Evolutionary conservation across 2,113 vertebrate genomes (phyloP), one percentile per base, ranked within the genome.

Genomic region (Ascaphus truei): DNA sequence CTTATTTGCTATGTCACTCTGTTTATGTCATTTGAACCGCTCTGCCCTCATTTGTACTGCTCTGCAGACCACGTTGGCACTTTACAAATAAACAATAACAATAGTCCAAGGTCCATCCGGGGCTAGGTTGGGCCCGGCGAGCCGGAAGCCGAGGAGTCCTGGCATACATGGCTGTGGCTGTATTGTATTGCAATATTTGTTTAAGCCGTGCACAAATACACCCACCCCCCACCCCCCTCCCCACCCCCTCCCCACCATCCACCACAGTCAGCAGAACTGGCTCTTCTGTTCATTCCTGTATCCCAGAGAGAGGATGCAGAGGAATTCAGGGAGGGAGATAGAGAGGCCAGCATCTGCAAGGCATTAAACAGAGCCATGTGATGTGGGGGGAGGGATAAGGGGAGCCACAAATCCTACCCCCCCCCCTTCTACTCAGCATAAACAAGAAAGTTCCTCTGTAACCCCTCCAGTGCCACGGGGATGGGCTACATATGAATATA

Each of bases 281-380:
- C 27, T 20, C 37, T 25, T 15, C 25, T 39, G 34, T 43, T 39
- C 51, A 57, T 58, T 26, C 56, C 66, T 29, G 56, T 60, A 52
- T 69, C 56, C 56, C 65, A 18, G 63, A 27, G 55, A 60, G 55
- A 26, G 56, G 66, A 69, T 68, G 56, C 45, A 7, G 56, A 69
- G 66, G 66, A 69, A 60, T 69, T 34, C 11, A 18, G 29, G 4
- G 27, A 47, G 52, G 52, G 13, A 48, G 64, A 68, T 57, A 33
- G 47, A 30, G 34, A 68, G 30, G 30, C 50, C 18, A 58, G 66
- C 66, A 69, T 69, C 66, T 69, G 66, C 45, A 51, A 60, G 20
- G 56, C 26, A 69, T 69, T 69, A 69, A n/a, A 13, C 39, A 11
- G n/a, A 10, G 16, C 43, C 55, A 60, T 69, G 66, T 60, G 43